Evolutionary conservation across 2,113 vertebrate genomes (phyloP), one percentile per base, ranked within the genome.

Genomic region (Suricata suricatta): DNA sequence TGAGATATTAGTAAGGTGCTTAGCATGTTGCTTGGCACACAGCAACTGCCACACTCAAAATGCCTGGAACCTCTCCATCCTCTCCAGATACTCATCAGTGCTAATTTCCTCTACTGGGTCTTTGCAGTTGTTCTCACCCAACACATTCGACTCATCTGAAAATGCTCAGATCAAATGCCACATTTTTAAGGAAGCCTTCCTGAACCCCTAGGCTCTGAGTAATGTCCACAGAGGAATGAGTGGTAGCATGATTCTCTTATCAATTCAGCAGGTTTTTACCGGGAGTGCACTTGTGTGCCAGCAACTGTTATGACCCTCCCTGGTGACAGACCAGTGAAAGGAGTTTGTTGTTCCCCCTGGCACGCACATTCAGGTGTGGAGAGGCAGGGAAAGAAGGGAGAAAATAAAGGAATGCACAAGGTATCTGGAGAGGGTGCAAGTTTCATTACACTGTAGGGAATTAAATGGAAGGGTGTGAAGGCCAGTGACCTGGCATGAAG

Each of bases 221-320:
- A 84, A 21, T 52, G 33, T 38, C 23, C 47, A 81, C 19, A 13
- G 38, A 63, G 7, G 50, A 50, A 13, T 12, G 50, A 50, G 50
- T 23, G 10, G 17, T 38, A 63, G 25, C 21, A 27, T 81, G 15
- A 64, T 57, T 35, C 15, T n/a, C 6, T 84, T 16, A 66, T 6
- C 47, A 63, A 5, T 41, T 54, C 13, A 41, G 35, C 29, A 74
- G 8, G 83, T 52, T 23, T 2, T 83, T 21, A 6, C 8, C 13
- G 44, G 12, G 27, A 31, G 1, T 1, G 2, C 17, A 8, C 21
- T 76, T 81, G 35, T 3, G 0, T 3, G 21, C 41, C n/a, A 0
- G 33, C 2, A 71, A 79, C 12, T 76, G 5, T n/a, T 21, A 23
- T 8, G 66, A 12, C 7, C 23, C 21, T 15, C 7, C 23, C 21